Percentiles rank a stretch among this genome's conserved stretches.
phyloP scores from a whole-genome alignment of 2,113 vertebrate genomes.

The Lampris megalopsis region DNA sequence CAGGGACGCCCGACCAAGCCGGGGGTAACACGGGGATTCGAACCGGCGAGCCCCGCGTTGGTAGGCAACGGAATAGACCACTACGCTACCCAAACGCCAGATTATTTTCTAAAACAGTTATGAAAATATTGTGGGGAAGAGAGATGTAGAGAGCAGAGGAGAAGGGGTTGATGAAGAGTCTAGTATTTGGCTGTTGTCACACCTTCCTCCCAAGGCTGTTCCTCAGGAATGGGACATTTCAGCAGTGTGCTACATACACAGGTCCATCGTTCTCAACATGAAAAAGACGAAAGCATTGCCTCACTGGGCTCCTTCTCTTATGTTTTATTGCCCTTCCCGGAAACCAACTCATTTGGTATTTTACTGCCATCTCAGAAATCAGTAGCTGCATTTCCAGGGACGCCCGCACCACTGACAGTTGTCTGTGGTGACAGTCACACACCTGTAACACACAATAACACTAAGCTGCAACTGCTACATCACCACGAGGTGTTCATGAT shows the following conservation, averaged over 20 bases:
- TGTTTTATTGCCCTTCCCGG: conserved; percentile 65
- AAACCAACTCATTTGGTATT: conserved; percentile 63
- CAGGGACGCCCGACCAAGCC: too few relatives aligned
- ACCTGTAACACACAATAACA: conserved; percentile 14
- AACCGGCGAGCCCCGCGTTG: too few relatives aligned
- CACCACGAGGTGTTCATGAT: not conserved
- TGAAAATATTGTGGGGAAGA: conserved; percentile 16
- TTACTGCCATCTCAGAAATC: conserved; percentile 51
- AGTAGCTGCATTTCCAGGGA: conserved; percentile 26
- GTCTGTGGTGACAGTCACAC: conserved; percentile 19
- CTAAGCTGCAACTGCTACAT: not conserved
- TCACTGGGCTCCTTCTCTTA: conserved; percentile 51
- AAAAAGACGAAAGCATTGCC: conserved; percentile 53
- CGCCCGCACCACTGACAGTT: conserved; percentile 34
- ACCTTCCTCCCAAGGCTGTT: conserved; percentile 34
- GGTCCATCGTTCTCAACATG: conserved; percentile 24
- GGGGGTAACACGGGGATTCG: too few relatives aligned
- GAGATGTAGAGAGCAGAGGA: conserved; percentile 8
- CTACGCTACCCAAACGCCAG: too few relatives aligned
- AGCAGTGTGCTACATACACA: not conserved
- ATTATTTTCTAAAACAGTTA: too few relatives aligned
- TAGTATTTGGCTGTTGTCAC: conserved; percentile 13
- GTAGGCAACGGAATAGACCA: too few relatives aligned
- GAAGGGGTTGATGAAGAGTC: conserved; percentile 10
- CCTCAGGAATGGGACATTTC: conserved; percentile 36